Conservation (phyloP, 2,888 invertebrate species). For the Zygaena filipendulae region DNA sequence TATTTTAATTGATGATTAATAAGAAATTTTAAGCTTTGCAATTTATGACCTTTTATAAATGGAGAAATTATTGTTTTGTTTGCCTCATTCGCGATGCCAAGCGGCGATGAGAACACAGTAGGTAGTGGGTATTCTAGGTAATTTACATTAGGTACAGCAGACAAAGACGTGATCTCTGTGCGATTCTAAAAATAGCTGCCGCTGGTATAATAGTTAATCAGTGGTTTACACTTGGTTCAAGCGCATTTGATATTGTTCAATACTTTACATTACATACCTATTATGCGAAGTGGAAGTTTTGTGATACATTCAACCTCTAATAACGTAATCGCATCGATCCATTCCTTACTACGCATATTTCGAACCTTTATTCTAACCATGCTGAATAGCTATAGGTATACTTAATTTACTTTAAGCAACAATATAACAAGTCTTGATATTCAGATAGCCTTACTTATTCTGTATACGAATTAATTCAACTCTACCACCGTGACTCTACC, state of each 20-base stretch:
- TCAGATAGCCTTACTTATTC: no score
- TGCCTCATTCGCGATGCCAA: slow-evolving; percentile 34
- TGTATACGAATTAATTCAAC: no score
- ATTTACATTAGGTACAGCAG: slow-evolving; percentile 47
- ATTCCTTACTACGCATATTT: no score
- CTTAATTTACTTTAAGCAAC: no score
- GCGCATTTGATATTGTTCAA: slow-evolving; percentile 23
- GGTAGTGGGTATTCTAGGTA: slow-evolving; percentile 49
- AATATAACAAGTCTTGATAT: no score
- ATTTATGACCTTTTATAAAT: slow-evolving; percentile 19
- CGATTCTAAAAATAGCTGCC: slow-evolving; percentile 58
- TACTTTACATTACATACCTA: slow-evolving; percentile 14
- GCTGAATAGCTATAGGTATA: no score
- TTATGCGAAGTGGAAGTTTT: no score
- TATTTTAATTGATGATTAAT: no score
- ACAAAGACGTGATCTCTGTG: slow-evolving; percentile 64
- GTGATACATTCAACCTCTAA: no score
- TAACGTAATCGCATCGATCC: no score
- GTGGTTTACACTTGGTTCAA: slow-evolving; percentile 51
- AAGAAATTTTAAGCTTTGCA: slow-evolving; percentile 18
- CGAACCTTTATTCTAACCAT: no score
- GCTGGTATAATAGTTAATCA: slow-evolving; percentile 59
- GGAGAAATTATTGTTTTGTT: slow-evolving; percentile 43
- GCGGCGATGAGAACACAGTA: slow-evolving; percentile 22
- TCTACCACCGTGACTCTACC: no score